A percentile compares a stretch with the other conserved stretches of the same genome.
Evolutionary conservation across 2,888 invertebrate genomes (phyloP).

Genomic region (Lepidochrysops patricia): DNA sequence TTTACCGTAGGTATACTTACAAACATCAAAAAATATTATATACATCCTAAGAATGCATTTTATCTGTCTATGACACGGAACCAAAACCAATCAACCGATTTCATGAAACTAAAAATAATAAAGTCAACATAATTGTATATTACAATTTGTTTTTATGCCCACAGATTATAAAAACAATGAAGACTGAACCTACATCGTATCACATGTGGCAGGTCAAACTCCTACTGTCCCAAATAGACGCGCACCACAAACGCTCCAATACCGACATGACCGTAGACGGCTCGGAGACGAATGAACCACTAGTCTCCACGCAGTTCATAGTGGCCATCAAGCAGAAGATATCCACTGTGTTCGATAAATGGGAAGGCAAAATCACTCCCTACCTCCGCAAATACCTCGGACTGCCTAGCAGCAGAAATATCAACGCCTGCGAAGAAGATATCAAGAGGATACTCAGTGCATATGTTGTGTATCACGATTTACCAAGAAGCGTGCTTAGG

Average conservation of each 20-base stretch:
- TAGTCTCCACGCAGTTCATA: slow-evolving; percentile 76
- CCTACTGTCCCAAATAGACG: slow-evolving; percentile 72
- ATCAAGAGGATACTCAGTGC: slow-evolving; percentile 60
- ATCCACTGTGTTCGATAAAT: slow-evolving; percentile 65
- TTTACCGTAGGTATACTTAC: too few relatives aligned
- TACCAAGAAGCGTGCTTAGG: slow-evolving; percentile 57
- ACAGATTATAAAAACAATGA: slow-evolving; percentile 74
- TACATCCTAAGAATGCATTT: too few relatives aligned
- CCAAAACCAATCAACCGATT: too few relatives aligned
- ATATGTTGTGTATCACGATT: slow-evolving; percentile 74
- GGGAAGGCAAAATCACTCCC: slow-evolving; percentile 64
- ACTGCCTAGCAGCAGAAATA: slow-evolving; percentile 42
- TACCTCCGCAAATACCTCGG: slow-evolving; percentile 69
- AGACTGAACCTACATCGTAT: slow-evolving; percentile 65
- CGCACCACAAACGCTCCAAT: slow-evolving; percentile 36
- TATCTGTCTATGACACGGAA: too few relatives aligned
- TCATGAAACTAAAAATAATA: too few relatives aligned
- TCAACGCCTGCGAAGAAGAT: slow-evolving; percentile 39
- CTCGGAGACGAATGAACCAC: slow-evolving; percentile 45
- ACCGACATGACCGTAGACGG: slow-evolving; percentile 50
- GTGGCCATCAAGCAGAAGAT: slow-evolving; percentile 76
- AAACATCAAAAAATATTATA: too few relatives aligned
- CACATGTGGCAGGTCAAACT: slow-evolving; percentile 86
- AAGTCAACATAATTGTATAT: slow-evolving; percentile 20
- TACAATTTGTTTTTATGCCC: slow-evolving; percentile 23